Evolutionary conservation across 2,113 vertebrate species (phyloP), one percentile per base, ranked within the genome.

Genomic region (Pantherophis guttatus): DNA sequence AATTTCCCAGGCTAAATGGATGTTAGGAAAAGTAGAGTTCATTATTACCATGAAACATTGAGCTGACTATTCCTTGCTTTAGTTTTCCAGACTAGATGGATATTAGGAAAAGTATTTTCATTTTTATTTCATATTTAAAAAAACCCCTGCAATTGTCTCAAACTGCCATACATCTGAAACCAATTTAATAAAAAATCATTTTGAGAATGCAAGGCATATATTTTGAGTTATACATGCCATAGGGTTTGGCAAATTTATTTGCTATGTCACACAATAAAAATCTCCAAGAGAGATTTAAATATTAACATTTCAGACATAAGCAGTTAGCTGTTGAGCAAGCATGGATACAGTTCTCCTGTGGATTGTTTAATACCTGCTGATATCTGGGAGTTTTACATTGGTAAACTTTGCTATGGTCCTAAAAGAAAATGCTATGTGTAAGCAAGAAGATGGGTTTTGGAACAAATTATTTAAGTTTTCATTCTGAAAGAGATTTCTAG

Each of bases 241-340:
- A 91, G 88, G 88, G 91, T 94, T 97, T 95, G 95, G 95, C 96
- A 92, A 97, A 97, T 95, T 96, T 96, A 89, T 95, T 95, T 91
- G 93, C 97, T 98, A 97, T 97, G 97, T 97, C 97, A 96, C 97
- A 97, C 88, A 97, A 97, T 94, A 96, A 98, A 94, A 95, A 58
- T 95, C 94, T 96, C 94, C 93, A 96, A 96, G 97, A 95, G 94
- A 97, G 94, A 75, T 88, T 39, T 65, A 81, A 58, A 57, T n/a
- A 13, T 48, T 12, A 87, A 12, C 6, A n/a, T 17, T 86, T 91
- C 54, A 33, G 59, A 62, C 24, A 70, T 91, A n/a, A 29, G 48
- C 39, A 57, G 33, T 39, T 85, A 57, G 54, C 53, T 29, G 5
- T 17, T 39, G 57, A 88, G 19, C 86, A 88, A 65, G 8, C 5